Evolutionary conservation across 1,140 invertebrate genomes (phyloP).

Genomic region (Leguminivora glycinivorella): DNA sequence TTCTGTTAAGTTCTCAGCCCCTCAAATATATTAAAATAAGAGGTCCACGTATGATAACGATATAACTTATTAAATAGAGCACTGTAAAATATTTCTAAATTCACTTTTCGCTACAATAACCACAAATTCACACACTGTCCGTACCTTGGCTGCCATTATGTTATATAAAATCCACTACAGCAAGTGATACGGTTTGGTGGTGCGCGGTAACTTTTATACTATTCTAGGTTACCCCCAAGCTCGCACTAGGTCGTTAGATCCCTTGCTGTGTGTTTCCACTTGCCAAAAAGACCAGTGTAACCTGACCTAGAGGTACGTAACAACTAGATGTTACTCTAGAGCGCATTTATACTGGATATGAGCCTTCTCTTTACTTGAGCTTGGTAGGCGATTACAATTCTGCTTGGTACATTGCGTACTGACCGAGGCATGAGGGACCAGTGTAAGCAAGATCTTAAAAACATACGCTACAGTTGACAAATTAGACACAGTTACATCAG

Average conservation of each 20-base stretch:
- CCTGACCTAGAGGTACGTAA: background rate
- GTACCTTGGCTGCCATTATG: slow-evolving; percentile 75
- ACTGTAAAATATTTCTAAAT: background rate
- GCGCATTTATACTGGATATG: background rate
- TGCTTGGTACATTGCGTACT: background rate
- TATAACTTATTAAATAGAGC: background rate
- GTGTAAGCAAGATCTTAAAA: background rate
- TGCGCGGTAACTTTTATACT: slow-evolving; percentile 64
- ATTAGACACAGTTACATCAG: background rate
- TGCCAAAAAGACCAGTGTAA: background rate
- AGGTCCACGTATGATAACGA: background rate
- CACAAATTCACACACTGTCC: slow-evolving; percentile 1
- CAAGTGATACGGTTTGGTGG: slow-evolving; percentile 67
- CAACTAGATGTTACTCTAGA: background rate
- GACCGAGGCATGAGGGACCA: background rate
- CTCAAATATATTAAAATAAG: background rate
- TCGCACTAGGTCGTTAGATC: slow-evolving; percentile 23
- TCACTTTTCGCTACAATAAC: background rate
- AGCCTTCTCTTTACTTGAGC: background rate
- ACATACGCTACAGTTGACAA: background rate
- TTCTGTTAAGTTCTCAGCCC: no score
- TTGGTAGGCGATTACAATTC: background rate
- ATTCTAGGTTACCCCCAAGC: slow-evolving; percentile 60
- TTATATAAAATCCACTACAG: slow-evolving; percentile 63
- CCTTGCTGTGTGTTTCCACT: background rate